Evolutionary conservation across 2,888 invertebrate genomes (phyloP).

Genomic region (Neocrepidodera transversa): DNA sequence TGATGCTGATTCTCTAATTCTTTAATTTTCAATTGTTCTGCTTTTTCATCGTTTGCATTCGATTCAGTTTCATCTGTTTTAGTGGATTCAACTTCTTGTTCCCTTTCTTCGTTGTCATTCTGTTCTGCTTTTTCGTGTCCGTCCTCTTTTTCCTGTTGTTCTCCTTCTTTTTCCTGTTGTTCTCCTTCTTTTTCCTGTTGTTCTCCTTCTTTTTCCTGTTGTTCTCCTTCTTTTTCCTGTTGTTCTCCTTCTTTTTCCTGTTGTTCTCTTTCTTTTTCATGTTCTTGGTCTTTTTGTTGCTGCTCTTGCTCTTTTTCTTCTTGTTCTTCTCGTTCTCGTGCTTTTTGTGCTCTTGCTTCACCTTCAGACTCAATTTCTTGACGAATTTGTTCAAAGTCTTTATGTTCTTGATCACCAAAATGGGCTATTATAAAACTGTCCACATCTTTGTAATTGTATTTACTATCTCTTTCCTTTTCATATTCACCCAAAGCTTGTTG

Average conservation of each 20-base stretch:
- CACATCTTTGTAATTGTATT: slow-evolving; percentile 35
- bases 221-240: slow-evolving; percentile 25
- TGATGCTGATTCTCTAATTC: slow-evolving; percentile 31
- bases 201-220: slow-evolving; percentile 28
- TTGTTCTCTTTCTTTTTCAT: not conserved
- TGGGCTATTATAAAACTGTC: slow-evolving; percentile 35
- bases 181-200: slow-evolving; percentile 6
- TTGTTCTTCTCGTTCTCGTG: slow-evolving; percentile 29
- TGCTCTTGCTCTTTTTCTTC: slow-evolving; percentile 20
- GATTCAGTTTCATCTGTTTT: slow-evolving; percentile 2
- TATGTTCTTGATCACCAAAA: slow-evolving; percentile 31
- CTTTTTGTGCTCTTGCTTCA: slow-evolving; percentile 17
- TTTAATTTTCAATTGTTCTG: slow-evolving; percentile 21
- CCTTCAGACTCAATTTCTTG: slow-evolving; percentile 32
- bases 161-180: slow-evolving; percentile 27
- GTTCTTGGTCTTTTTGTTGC: not conserved
- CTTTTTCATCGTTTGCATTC: slow-evolving; percentile 13
- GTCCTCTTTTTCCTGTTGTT: slow-evolving; percentile 16
- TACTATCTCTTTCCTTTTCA: slow-evolving; percentile 26
- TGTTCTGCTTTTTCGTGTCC: slow-evolving; percentile 30
- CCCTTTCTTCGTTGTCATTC: slow-evolving; percentile 30
- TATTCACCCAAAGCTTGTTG: slow-evolving; percentile 22
- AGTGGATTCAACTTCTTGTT: slow-evolving; percentile 6
- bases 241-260: no score
- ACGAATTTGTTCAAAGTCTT: slow-evolving; percentile 32